Evolutionary conservation across 2,797 vertebrate species (phyloP).

Genomic region (Hippoglossus hippoglossus): DNA sequence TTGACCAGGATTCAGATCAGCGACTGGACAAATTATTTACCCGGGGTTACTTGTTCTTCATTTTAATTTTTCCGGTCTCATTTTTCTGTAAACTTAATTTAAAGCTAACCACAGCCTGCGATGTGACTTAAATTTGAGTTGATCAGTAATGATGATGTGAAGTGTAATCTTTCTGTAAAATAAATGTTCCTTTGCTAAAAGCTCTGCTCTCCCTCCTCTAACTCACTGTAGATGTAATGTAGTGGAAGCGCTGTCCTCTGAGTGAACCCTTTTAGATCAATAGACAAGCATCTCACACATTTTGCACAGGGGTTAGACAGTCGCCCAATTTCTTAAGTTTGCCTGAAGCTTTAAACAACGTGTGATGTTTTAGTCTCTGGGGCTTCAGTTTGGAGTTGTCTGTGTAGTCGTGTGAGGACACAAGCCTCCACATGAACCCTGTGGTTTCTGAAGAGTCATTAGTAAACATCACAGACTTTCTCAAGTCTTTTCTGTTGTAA

Average conservation of each 20-base stretch:
- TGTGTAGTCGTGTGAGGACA: not conserved
- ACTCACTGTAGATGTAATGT: not conserved
- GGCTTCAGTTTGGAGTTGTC: not conserved
- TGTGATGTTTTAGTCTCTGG: not conserved
- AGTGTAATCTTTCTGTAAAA: slow-evolving; percentile 60
- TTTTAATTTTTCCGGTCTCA: not conserved
- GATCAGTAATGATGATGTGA: slow-evolving; percentile 6
- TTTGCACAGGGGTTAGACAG: not conserved
- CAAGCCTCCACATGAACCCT: not conserved
- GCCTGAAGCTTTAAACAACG: slow-evolving; percentile 14
- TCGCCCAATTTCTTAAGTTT: not conserved
- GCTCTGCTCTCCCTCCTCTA: not conserved
- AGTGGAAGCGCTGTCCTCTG: slow-evolving; percentile 16
- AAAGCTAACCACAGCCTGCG: not conserved
- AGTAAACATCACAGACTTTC: not conserved
- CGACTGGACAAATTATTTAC: not conserved
- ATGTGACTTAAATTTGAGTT: not conserved
- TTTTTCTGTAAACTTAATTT: slow-evolving; percentile 13
- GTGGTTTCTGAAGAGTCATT: not conserved
- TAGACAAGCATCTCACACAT: not conserved
- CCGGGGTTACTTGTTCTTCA: not conserved
- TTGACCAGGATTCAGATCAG: not conserved
- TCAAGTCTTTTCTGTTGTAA: too few relatives aligned
- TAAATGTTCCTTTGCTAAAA: slow-evolving; percentile 68
- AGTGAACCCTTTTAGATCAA: slow-evolving; percentile 30